Percentiles rank a stretch among this genome's conserved stretches.
These are phyloP conservation scores for Microplitis mediator DNA, from an alignment of 1,140 invertebrate genomes.

Conservation along the genomic window DNA sequence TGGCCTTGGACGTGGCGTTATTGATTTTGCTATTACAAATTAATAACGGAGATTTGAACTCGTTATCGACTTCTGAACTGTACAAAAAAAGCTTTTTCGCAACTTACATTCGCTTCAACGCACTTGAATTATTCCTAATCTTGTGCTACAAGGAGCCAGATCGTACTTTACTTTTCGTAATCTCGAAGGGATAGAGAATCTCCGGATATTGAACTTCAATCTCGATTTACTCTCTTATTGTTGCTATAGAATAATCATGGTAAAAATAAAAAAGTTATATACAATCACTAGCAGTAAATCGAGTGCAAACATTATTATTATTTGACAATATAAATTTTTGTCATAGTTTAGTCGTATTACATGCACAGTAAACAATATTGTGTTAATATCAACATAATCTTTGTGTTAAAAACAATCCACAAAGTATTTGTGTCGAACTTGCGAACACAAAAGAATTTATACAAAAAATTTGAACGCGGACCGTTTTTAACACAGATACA, in stretches of 20 bases:
- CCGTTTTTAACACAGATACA: too few relatives aligned
- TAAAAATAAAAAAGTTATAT: too few relatives aligned
- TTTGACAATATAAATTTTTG: too few relatives aligned
- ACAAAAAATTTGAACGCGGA: too few relatives aligned
- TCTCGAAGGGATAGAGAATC: not conserved
- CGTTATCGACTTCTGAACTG: not conserved
- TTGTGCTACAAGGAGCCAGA: not conserved
- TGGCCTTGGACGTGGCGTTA: not conserved
- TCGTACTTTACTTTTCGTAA: slow-evolving; percentile 1
- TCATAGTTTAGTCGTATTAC: too few relatives aligned
- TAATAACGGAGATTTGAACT: not conserved
- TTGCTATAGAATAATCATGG: not conserved
- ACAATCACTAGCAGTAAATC: too few relatives aligned
- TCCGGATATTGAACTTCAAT: slow-evolving; percentile 6
- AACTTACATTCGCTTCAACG: not conserved
- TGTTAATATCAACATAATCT: too few relatives aligned
- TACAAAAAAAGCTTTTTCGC: not conserved
- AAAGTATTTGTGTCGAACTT: too few relatives aligned
- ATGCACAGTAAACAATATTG: too few relatives aligned
- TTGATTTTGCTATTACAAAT: not conserved
- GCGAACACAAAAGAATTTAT: too few relatives aligned
- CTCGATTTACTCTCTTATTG: slow-evolving; percentile 1
- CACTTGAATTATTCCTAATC: slow-evolving; percentile 20
- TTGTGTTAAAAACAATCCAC: too few relatives aligned
- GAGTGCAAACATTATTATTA: too few relatives aligned